Base-by-base conservation (phyloP, 2,113 vertebrate species). In the Numenius arquata region DNA sequence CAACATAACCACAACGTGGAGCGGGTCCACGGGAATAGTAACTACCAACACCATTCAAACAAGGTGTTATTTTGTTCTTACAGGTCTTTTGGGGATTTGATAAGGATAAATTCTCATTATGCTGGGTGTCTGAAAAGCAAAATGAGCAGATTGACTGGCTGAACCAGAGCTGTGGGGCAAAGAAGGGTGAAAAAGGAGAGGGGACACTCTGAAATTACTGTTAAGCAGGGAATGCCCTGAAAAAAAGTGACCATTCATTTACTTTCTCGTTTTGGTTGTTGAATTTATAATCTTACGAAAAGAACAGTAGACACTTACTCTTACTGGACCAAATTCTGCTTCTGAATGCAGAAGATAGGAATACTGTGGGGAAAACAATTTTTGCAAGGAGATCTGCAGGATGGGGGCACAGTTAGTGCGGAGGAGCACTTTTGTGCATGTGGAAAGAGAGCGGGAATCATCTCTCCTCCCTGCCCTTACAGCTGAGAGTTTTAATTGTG, bases 331-430 rank as follows among this genome's bases (percentile, higher is more conserved):
- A 85, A 74, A 89, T 6, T 56, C 74, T 71, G 8, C 13, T 76
- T 76, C 52, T 73, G 41, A 58, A 41, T 0, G 2, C 15, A 83
- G 59, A 68, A 71, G n/a, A 20, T 50, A 29, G 30, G 32, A 65
- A 83, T 58, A 66, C 15, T 40, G 23, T 10, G 12, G 7, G 34
- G 47, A 80, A 88, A 65, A 25, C 43, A 22, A 36, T 20, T 87
- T 90, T 82, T 86, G 32, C 38, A 36, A 58, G 27, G 15, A 61
- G 61, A 20, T 25, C 27, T 67, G 38, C 3, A 6, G 41, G 5
- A 2, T 36, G 36, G 15, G n/a, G n/a, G 6, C 34, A 17, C 17
- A 45, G 34, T 50, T 68, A 27, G 4, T 38, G n/a, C 1, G 0
- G 30, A 48, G 32, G 22, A 76, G 9, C 23, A 15, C 9, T 55